Conservation (phyloP, 2,888 invertebrate species). For the Chymomyza amoena region DNA sequence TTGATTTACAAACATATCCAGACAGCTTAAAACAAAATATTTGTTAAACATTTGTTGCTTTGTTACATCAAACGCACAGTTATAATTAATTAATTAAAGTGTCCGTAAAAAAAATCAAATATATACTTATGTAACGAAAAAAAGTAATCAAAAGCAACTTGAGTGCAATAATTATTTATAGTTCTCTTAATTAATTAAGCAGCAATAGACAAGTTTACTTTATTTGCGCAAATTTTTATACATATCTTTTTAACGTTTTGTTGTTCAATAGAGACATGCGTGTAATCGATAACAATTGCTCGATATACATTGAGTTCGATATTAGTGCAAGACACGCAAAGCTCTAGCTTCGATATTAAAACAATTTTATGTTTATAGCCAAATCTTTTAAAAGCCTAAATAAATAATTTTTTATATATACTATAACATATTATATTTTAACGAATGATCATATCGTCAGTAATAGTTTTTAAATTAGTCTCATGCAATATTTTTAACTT, state of each 20-base stretch:
- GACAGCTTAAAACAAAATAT: neutral
- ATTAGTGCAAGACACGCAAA: neutral
- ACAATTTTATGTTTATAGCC: constrained; percentile 20
- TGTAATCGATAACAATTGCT: too few species aligned
- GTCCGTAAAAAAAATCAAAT: neutral
- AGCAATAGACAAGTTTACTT: constrained; percentile 39
- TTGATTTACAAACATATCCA: constrained; percentile 9
- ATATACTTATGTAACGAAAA: constrained; percentile 10
- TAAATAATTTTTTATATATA: constrained; percentile 4
- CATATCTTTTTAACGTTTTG: constrained; percentile 7
- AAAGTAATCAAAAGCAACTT: constrained; percentile 51
- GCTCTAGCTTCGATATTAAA: neutral
- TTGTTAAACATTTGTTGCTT: constrained; percentile 13
- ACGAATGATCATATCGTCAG: constrained; percentile 62
- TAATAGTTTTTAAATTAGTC: constrained; percentile 13
- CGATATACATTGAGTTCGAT: too few species aligned
- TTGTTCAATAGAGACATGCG: neutral
- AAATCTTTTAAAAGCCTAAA: neutral
- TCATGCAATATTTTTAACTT: constrained; percentile 18
- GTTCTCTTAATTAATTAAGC: constrained; percentile 6
- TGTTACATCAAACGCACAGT: neutral
- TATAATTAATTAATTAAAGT: neutral
- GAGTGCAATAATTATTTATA: constrained; percentile 68
- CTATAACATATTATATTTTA: constrained; percentile 17
- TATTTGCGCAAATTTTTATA: constrained; percentile 15